These are phyloP conservation scores for Leptodactylus fallax DNA, from an alignment of 2,797 vertebrate genomes.

Conservation along the genomic window DNA sequence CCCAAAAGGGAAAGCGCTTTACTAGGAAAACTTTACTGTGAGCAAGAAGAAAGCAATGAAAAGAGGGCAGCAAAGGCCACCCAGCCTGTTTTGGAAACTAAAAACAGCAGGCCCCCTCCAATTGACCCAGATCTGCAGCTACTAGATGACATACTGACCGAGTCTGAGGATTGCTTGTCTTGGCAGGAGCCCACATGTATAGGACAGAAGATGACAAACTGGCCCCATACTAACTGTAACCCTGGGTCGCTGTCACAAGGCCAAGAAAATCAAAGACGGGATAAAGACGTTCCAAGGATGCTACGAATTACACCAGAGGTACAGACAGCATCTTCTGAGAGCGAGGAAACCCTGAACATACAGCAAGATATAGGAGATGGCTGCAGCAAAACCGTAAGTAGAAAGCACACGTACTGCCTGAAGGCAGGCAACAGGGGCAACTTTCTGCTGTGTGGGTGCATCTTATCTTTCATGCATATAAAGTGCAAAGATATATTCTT, in stretches of 20 bases:
- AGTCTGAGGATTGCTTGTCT: constrained; percentile 58
- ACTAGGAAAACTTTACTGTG: constrained; percentile 17
- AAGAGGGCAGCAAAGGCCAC: background rate
- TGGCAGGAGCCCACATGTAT: constrained; percentile 12
- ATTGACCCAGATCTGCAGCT: constrained; percentile 57
- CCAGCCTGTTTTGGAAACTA: background rate
- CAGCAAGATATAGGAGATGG: background rate
- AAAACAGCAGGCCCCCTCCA: background rate
- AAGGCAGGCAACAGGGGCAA: no score
- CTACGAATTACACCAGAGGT: background rate
- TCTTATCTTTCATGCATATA: no score
- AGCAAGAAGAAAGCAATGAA: constrained; percentile 14
- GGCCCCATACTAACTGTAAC: background rate
- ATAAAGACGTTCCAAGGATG: background rate
- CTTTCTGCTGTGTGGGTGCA: no score
- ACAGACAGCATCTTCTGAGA: background rate
- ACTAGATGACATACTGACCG: constrained; percentile 68
- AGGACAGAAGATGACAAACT: constrained; percentile 38
- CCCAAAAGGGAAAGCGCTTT: constrained; percentile 9
- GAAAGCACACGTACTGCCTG: background rate
- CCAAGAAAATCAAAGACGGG: background rate
- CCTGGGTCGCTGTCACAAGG: background rate
- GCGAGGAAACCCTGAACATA: background rate
- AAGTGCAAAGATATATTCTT: no score
- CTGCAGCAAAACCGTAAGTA: constrained; percentile 47